phyloP scores from a whole-genome alignment of 2,797 vertebrate species.

The Odontamblyopus lacepedii region DNA sequence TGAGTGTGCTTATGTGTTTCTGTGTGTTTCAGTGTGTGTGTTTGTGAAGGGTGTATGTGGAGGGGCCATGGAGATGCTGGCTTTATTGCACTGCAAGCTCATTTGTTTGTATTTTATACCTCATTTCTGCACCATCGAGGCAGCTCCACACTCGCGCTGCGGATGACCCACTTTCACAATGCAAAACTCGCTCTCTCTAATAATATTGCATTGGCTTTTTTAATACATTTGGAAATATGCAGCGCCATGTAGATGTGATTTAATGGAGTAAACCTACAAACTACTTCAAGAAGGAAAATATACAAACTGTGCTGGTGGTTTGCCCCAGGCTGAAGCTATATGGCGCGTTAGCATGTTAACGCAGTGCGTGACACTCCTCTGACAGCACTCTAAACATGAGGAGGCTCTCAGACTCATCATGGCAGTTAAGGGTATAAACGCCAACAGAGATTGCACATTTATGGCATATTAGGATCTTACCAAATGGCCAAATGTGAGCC shows the following conservation, averaged over 20 bases:
- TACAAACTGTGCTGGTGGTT: constrained; percentile 46
- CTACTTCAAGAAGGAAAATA: constrained; percentile 44
- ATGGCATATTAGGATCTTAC: constrained; percentile 41
- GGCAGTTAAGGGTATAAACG: constrained; percentile 61
- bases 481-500: constrained; percentile 28
- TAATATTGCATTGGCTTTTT: constrained; percentile 57
- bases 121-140: constrained; percentile 77
- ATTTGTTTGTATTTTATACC: constrained; percentile 83
- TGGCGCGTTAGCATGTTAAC: constrained; percentile 65
- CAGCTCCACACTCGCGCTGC: constrained; percentile 66
- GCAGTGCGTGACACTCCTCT: constrained; percentile 57
- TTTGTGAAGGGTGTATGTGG: constrained; percentile 32
- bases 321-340: constrained; percentile 52
- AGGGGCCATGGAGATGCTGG: constrained; percentile 55
- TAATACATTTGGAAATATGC: constrained; percentile 64
- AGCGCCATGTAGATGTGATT: constrained; percentile 55
- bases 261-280: constrained; percentile 65
- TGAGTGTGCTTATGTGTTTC: constrained; percentile 24
- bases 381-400: constrained; percentile 74
- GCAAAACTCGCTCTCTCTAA: constrained; percentile 54
- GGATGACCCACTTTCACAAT: constrained; percentile 78
- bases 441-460: constrained; percentile 50
- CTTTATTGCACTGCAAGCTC: constrained; percentile 76
- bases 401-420: constrained; percentile 65
- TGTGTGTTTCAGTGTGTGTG: constrained; percentile 35